phyloP scores from a whole-genome alignment of 2,113 vertebrate genomes.

The Physeter macrocephalus region DNA sequence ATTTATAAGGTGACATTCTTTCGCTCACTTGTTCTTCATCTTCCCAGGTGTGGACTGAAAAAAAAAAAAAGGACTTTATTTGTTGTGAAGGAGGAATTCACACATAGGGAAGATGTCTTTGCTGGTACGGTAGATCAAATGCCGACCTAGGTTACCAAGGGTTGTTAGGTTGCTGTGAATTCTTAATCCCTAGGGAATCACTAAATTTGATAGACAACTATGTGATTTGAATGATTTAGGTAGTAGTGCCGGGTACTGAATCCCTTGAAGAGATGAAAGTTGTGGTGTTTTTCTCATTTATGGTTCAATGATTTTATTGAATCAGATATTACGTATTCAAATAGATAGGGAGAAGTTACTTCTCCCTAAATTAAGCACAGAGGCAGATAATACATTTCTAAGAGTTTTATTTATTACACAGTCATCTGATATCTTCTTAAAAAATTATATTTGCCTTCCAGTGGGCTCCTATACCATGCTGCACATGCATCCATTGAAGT shows the following conservation, averaged over 20 bases:
- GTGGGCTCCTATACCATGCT: neutral
- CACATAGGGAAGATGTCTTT: neutral
- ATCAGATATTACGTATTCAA: neutral
- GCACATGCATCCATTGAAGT: neutral
- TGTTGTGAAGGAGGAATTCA: neutral
- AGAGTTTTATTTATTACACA: neutral
- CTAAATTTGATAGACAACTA: neutral
- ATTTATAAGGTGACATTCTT: neutral
- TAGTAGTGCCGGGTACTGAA: neutral
- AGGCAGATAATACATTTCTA: neutral
- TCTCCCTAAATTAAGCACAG: neutral
- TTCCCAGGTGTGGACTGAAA: neutral
- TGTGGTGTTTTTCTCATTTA: conserved; percentile 13
- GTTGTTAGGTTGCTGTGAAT: neutral
- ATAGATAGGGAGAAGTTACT: neutral
- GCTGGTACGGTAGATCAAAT: neutral
- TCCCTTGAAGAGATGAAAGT: neutral
- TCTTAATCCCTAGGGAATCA: neutral
- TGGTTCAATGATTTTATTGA: conserved; percentile 47
- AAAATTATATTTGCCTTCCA: neutral
- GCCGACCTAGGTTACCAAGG: neutral
- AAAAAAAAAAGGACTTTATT: neutral
- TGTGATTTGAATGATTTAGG: conserved; percentile 15
- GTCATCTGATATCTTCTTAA: neutral
- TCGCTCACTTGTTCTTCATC: neutral